Conservation (phyloP, 2,888 invertebrate genomes). For the Ganaspis brasiliensis region DNA sequence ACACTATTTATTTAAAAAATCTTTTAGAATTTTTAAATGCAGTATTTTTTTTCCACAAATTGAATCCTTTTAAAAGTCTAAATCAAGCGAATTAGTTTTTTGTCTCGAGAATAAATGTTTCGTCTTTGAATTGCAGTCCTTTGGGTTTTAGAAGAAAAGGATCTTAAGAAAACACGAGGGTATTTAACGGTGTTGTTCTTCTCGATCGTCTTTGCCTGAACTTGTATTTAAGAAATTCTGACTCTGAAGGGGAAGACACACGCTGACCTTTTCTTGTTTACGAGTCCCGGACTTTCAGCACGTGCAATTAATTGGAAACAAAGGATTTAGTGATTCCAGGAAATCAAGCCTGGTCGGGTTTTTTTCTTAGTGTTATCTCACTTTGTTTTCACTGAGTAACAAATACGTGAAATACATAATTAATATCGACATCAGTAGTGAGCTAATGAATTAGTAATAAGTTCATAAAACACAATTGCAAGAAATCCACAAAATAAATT, state of each 20-base stretch:
- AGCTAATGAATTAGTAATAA: no score
- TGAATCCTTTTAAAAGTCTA: no score
- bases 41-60: no score
- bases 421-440: no score
- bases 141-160: neutral
- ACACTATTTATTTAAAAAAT: no score
- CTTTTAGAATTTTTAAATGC: no score
- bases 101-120: no score
- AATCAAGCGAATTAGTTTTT: no score
- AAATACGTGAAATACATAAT: no score
- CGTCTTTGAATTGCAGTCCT: neutral
- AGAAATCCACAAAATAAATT: no score
- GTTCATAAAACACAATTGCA: no score
- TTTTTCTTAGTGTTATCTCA: neutral
- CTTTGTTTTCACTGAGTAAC: neutral
- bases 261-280: constrained; percentile 37
- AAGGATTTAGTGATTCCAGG: constrained; percentile 26
- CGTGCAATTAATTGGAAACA: constrained; percentile 29
- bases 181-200: constrained; percentile 27
- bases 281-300: constrained; percentile 25
- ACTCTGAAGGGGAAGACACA: constrained; percentile 7
- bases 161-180: constrained; percentile 6
- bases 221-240: constrained; percentile 37
- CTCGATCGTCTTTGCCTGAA: constrained; percentile 12
- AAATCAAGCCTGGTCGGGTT: neutral